These are phyloP conservation scores for Sebastes nivosus DNA, from an alignment of 2,797 vertebrate species.

Conservation along the genomic window DNA sequence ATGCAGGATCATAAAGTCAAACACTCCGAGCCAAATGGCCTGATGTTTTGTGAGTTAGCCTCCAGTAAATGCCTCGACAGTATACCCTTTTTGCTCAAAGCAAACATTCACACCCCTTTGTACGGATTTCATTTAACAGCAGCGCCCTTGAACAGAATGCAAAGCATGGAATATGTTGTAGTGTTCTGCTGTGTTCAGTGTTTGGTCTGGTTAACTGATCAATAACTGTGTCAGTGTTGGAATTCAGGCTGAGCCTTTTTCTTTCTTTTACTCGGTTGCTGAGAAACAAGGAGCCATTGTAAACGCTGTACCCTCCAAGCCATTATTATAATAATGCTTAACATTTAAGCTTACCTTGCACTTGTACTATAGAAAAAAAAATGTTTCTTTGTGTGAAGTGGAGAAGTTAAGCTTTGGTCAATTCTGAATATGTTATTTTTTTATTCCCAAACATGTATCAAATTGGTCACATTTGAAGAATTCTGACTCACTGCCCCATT, in stretches of 20 bases:
- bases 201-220: conserved; percentile 12
- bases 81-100: background rate
- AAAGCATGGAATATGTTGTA: background rate
- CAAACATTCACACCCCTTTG: background rate
- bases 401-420: background rate
- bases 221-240: conserved; percentile 1
- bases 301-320: background rate
- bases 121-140: background rate
- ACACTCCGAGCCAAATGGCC: background rate
- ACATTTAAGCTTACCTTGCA: background rate
- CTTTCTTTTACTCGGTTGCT: background rate
- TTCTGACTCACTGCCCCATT: background rate
- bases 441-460: background rate
- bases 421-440: background rate
- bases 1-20: background rate
- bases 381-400: background rate
- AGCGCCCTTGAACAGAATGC: background rate
- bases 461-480: background rate
- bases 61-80: background rate
- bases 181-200: conserved; percentile 2
- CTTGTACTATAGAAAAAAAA: background rate
- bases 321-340: background rate
- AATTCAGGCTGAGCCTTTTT: background rate
- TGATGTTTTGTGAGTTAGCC: background rate
- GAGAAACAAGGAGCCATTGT: background rate